Evolutionary conservation across 2,797 vertebrate species (phyloP).

Genomic region (Acrocephalus scirpaceus): DNA sequence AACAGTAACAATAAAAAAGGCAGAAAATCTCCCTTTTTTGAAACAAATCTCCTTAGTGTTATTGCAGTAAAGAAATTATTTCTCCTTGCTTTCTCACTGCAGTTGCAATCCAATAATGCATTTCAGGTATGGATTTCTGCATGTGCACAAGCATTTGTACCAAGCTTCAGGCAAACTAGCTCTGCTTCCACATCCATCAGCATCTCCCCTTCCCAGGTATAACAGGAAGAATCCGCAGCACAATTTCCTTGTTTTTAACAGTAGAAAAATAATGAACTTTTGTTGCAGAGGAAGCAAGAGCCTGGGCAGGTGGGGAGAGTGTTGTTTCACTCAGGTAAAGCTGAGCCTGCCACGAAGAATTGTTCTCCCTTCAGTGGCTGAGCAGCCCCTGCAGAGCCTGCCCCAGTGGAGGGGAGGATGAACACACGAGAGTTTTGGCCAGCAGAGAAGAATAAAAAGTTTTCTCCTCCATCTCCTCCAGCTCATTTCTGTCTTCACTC

Average conservation of each 20-base stretch:
- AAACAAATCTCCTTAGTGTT: neutral
- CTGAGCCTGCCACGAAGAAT: neutral
- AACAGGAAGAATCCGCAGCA: neutral
- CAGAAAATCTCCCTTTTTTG: neutral
- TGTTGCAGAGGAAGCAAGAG: neutral
- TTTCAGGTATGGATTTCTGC: neutral
- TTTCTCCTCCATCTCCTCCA: neutral
- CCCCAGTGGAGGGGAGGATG: fast-evolving
- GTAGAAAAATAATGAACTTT: neutral
- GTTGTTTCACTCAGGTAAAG: neutral
- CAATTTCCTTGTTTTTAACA: neutral
- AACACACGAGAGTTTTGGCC: fast-evolving
- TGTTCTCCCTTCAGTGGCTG: neutral
- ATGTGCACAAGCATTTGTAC: neutral
- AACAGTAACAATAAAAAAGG: neutral
- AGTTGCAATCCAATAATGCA: neutral
- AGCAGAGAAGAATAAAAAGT: neutral
- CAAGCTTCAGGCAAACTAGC: neutral
- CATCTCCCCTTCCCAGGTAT: neutral
- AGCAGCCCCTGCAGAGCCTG: neutral
- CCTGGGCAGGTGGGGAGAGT: neutral
- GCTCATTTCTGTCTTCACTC: neutral
- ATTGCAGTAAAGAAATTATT: neutral
- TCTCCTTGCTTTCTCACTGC: neutral
- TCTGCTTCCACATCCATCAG: too few species aligned